Evolutionary conservation across 1,140 invertebrate genomes (phyloP), one percentile per base, ranked within the genome.

Genomic region (Caerostris extrusa): DNA sequence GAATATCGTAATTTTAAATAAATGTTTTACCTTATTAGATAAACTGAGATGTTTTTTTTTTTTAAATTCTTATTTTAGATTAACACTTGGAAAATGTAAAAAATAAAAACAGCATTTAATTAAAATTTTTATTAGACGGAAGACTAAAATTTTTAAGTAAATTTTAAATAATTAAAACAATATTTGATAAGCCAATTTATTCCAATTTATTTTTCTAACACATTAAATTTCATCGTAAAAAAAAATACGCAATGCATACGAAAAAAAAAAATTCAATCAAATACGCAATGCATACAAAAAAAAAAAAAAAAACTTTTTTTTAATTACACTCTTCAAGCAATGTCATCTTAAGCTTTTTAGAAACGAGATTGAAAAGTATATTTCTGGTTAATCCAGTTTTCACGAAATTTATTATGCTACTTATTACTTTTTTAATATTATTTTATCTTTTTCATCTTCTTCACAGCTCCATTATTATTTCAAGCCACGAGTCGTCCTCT

Each of bases 361-460:
- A 77, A 77, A 67, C 17, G 8, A 3, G n/a, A 71, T 71, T 8
- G n/a, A 77, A 5, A 77, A 10, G 14, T 19, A 53, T 19, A 53
- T 12, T 14, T 53, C 50, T 77, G 71, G 71, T 77, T 77, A 77
- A 77, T 77, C 71, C 71, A 77, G 71, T 77, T 77, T 77, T 77
- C 71, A 50, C 10, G 82, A 83, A 56, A 83, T n/a, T n/a, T 83
- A 58, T 58, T 57, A 82, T 17, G 34, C 61, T 64, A 64, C 7
- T 64, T 7, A 57, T n/a, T 83, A 34, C 19, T 50, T 57, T 14
- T 53, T 53, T 53, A 50, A 3, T 10, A 50, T 34, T 57, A 57
- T 83, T n/a, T 58, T n/a, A 53, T 17, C 53, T 82, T 55, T 56
- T 12, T 83, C 17, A 83, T 56, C 34, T 34, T 58, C 17, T 57